These are phyloP conservation scores for Ladona fulva DNA, from an alignment of 1,140 invertebrate species.

Conservation along the genomic window DNA sequence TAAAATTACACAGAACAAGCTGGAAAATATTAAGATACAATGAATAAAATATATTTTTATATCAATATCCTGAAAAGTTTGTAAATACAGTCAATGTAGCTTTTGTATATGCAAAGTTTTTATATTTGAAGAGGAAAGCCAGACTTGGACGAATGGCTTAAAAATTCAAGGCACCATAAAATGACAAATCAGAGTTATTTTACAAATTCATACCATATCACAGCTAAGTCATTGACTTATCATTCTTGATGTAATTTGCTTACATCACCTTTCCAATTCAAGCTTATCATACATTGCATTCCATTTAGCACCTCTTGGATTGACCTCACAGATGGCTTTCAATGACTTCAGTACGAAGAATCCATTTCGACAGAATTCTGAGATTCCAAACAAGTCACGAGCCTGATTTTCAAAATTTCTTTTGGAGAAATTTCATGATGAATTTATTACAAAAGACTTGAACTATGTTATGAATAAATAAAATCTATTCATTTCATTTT, in stretches of 20 bases:
- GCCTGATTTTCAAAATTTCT: background rate
- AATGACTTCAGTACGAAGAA: background rate
- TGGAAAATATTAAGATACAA: background rate
- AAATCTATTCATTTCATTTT: background rate
- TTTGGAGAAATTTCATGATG: background rate
- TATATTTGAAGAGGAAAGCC: background rate
- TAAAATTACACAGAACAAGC: background rate
- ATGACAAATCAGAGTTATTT: background rate
- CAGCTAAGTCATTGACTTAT: background rate
- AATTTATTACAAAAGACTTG: background rate
- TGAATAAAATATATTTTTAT: constrained; percentile 5
- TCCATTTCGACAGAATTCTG: background rate
- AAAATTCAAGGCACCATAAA: constrained; percentile 2
- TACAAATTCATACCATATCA: background rate
- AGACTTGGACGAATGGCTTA: background rate
- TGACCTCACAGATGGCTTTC: background rate
- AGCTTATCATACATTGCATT: background rate
- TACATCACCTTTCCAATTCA: background rate
- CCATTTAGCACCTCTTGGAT: background rate
- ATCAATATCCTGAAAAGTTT: background rate
- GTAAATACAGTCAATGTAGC: background rate
- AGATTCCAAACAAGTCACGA: background rate
- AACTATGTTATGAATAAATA: background rate
- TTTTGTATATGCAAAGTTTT: background rate
- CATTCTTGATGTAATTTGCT: background rate